phyloP scores from a whole-genome alignment of 2,113 vertebrate species.

The Rynchops niger region DNA sequence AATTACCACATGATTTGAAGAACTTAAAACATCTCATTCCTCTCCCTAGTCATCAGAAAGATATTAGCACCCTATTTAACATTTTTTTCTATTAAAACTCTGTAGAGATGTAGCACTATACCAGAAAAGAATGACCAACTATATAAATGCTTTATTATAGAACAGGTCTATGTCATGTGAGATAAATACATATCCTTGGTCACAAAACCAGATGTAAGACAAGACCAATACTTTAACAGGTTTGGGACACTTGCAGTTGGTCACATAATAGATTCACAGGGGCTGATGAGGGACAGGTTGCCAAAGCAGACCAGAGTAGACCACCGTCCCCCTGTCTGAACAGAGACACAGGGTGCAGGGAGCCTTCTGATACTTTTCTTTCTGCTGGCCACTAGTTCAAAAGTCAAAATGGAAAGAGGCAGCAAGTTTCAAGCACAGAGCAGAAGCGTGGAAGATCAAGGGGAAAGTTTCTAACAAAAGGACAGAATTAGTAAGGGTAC shows the following conservation, averaged over 20 bases:
- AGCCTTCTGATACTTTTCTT: neutral
- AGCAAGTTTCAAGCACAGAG: neutral
- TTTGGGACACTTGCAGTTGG: neutral
- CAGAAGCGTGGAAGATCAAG: neutral
- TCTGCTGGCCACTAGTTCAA: neutral
- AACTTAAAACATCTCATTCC: neutral
- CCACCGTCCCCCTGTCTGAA: neutral
- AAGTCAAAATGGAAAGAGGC: neutral
- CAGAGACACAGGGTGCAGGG: neutral
- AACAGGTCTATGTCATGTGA: neutral
- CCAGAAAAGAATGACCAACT: neutral
- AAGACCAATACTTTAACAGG: fast-evolving
- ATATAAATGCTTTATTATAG: neutral
- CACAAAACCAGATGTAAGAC: neutral
- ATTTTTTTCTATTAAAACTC: neutral
- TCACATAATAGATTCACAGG: neutral
- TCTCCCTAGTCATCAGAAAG: neutral
- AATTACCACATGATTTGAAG: neutral
- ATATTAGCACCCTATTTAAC: neutral
- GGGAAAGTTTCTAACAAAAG: neutral
- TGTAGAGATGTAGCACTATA: neutral
- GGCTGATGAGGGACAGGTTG: neutral
- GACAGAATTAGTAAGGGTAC: neutral
- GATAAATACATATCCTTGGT: neutral
- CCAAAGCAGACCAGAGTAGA: neutral